A percentile compares a stretch with the other conserved stretches of the same genome.
These are phyloP conservation scores for Strigamia transsilvanica DNA, from an alignment of 2,888 invertebrate genomes.

Conservation along the genomic window DNA sequence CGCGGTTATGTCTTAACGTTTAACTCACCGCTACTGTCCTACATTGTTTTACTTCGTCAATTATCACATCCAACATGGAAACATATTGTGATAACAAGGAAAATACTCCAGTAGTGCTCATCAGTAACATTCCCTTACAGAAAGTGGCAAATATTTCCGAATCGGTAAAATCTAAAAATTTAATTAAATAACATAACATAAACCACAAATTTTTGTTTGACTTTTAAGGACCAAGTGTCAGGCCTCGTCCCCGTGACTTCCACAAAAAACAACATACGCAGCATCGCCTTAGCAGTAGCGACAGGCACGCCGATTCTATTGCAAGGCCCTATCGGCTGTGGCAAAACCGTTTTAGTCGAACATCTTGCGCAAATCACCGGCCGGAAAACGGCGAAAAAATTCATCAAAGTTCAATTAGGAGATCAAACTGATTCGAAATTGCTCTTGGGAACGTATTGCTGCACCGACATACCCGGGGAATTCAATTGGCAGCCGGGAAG, in stretches of 20 bases:
- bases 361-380: conserved; percentile 85
- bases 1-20: no score
- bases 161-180: neutral
- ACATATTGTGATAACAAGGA: neutral
- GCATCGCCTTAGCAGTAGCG: conserved; percentile 82
- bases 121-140: neutral
- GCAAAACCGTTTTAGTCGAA: conserved; percentile 90
- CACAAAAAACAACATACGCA: conserved; percentile 76
- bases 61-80: no score
- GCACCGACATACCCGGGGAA: conserved; percentile 96
- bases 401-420: conserved; percentile 90
- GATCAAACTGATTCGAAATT: conserved; percentile 96
- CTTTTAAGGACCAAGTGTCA: neutral
- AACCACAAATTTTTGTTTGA: neutral
- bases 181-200: no score
- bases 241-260: conserved; percentile 70
- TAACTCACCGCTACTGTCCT: no score
- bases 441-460: conserved; percentile 89
- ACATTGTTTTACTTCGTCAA: no score
- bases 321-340: conserved; percentile 90
- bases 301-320: conserved; percentile 75
- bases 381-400: conserved; percentile 64
- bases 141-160: neutral
- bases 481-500: conserved; percentile 97
- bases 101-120: neutral